Percentiles rank a stretch among this genome's conserved stretches.
These are phyloP conservation scores for Clostera curtula DNA, from an alignment of 2,888 invertebrate species.

Conservation along the genomic window DNA sequence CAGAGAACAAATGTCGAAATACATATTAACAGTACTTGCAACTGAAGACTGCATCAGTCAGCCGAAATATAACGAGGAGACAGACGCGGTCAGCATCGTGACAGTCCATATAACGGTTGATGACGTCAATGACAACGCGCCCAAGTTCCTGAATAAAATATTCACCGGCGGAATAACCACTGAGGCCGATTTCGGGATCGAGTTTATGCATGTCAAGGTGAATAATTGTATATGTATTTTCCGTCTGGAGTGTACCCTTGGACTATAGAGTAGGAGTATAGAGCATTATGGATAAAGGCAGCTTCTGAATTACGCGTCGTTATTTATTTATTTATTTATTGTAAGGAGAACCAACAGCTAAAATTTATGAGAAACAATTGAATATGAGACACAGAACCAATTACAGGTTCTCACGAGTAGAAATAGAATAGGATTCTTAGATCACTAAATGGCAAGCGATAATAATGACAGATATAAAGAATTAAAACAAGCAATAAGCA, in stretches of 20 bases:
- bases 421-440: too few species aligned
- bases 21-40: conserved; percentile 84
- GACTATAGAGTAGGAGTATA: too few species aligned
- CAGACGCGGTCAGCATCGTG: conserved; percentile 82
- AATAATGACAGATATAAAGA: too few species aligned
- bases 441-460: too few species aligned
- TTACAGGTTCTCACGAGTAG: too few species aligned
- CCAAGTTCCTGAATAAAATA: conserved; percentile 84
- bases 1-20: conserved; percentile 80
- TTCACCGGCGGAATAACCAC: conserved; percentile 97
- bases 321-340: neutral
- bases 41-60: conserved; percentile 85
- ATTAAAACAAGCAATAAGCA: too few species aligned
- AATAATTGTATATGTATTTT: conserved; percentile 10
- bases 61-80: conserved; percentile 72
- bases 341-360: too few species aligned
- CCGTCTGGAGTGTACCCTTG: too few species aligned
- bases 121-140: conserved; percentile 95
- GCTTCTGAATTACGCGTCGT: too few species aligned
- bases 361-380: too few species aligned
- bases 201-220: conserved; percentile 89
- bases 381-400: too few species aligned
- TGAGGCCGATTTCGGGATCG: conserved; percentile 91
- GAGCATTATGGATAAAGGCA: too few species aligned
- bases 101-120: conserved; percentile 81